Base-by-base conservation (phyloP, 1,140 invertebrate species). In the Bacillus rossius region DNA sequence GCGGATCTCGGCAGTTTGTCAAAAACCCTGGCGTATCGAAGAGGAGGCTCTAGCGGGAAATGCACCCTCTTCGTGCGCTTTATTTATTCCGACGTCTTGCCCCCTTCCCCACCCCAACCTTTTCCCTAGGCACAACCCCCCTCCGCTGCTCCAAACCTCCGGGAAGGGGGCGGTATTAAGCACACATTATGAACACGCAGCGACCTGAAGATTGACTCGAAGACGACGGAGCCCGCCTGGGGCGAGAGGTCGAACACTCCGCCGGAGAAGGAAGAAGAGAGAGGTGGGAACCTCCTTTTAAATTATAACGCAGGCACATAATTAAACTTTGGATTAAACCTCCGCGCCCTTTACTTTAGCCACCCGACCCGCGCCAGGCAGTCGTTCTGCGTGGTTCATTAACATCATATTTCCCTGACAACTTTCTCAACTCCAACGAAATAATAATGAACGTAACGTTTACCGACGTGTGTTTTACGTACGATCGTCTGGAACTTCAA, bases 301-400 rank as follows among this genome's bases (percentile, higher is more conserved):
- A 54, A 54, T 38, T 54, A 54, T 54, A 54, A 54, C 52, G 41
- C 34, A 50, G 37, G 52, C 37, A 54, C 29, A 54, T 54, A 54
- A 54, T 54, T 54, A 54, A 54, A 54, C 52, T 42, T 38, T 42
- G 52, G 52, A 54, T 54, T 54, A 54, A 50, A 50, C 48, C 48
- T 19, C 19, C 8, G 25, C 23, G 17, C 48, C 25, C 29, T 34
- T 34, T 34, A 34, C 29, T 34, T 34, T 34, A 34, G 16, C 3
- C 48, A n/a, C 14, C 0, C 23, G 13, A 7, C 25, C 19, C 26
- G 47, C 23, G 26, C 23, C 14, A 17, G 43, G 43, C 4, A 45
- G 43, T n/a, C 43, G n/a, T 45, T 45, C 13, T n/a, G 29, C 29
- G 29, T 34, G 29, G 29, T 34, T 34, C 29, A 34, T 34, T 34